Percentiles rank a stretch among this genome's conserved stretches.
These are phyloP conservation scores for Scaptodrosophila latifasciaeformis DNA, from an alignment of 2,888 invertebrate genomes.

Conservation along the genomic window DNA sequence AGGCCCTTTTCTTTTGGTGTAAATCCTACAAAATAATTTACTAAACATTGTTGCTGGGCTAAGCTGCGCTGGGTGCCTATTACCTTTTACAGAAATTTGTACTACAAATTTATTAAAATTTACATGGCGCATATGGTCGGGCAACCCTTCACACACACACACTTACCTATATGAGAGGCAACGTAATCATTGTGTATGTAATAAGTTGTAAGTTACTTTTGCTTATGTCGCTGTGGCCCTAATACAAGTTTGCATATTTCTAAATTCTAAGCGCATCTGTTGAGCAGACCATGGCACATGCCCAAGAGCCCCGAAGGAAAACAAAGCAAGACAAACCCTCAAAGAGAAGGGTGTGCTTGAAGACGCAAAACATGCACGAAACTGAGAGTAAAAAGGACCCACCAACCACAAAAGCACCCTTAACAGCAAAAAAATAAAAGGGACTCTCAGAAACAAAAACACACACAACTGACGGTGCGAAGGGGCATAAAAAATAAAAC, in stretches of 20 bases:
- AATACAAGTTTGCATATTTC: slow-evolving; percentile 66
- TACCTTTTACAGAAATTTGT: slow-evolving; percentile 72
- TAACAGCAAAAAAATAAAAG: too few relatives aligned
- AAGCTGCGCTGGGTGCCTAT: slow-evolving; percentile 55
- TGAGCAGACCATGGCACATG: slow-evolving; percentile 31
- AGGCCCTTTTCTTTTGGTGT: too few relatives aligned
- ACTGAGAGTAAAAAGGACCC: slow-evolving; percentile 48
- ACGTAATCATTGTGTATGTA: too few relatives aligned
- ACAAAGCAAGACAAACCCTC: slow-evolving; percentile 32
- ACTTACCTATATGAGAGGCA: slow-evolving; percentile 16
- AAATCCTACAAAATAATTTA: too few relatives aligned
- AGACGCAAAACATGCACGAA: slow-evolving; percentile 55
- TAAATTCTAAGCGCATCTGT: slow-evolving; percentile 64
- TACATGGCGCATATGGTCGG: slow-evolving; percentile 38
- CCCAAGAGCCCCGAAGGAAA: slow-evolving; percentile 16
- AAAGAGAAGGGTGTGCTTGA: too few relatives aligned
- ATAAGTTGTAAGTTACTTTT: slow-evolving; percentile 13
- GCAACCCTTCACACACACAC: slow-evolving; percentile 49
- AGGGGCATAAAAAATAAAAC: slow-evolving; percentile 10
- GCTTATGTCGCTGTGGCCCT: slow-evolving; percentile 45
- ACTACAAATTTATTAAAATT: slow-evolving; percentile 57
- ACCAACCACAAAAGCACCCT: slow-evolving; percentile 8
- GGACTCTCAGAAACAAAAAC: slow-evolving; percentile 34
- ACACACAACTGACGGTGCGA: slow-evolving; percentile 10
- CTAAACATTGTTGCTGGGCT: slow-evolving; percentile 25